A percentile compares a stretch with the other conserved stretches of the same genome.
These are phyloP conservation scores for Chaenodraco wilsoni DNA, from an alignment of 2,797 vertebrate species.

Conservation along the genomic window DNA sequence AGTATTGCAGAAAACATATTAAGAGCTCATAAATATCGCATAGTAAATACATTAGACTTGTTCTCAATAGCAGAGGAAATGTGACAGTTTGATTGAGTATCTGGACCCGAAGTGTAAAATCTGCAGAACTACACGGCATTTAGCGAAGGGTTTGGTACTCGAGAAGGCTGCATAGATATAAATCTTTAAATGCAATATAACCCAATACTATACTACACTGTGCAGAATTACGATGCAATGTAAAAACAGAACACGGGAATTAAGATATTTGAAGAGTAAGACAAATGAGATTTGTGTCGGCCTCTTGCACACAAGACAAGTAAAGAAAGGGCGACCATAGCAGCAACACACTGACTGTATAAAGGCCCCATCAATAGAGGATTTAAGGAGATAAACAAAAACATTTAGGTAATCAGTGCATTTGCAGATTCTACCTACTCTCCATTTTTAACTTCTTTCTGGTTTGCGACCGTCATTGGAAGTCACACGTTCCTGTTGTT, in stretches of 20 bases:
- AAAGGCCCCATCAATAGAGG: background rate
- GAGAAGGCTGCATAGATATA: background rate
- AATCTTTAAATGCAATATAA: background rate
- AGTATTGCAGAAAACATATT: background rate
- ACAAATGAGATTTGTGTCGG: background rate
- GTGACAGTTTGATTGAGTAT: background rate
- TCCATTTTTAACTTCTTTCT: background rate
- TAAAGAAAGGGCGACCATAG: background rate
- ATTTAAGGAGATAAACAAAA: background rate
- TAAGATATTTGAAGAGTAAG: background rate
- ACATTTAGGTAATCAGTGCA: background rate
- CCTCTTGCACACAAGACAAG: background rate
- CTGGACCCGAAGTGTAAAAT: background rate
- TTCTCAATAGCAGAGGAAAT: background rate
- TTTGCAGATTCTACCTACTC: background rate
- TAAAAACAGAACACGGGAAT: background rate
- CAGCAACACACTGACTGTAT: background rate
- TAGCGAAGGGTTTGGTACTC: background rate
- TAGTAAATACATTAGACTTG: background rate
- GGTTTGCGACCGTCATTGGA: background rate
- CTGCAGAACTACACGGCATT: background rate
- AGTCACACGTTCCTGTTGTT: constrained; percentile 10
- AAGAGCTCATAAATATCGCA: background rate
- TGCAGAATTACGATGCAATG: background rate
- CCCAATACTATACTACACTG: background rate